Evolutionary conservation across 1,140 invertebrate genomes (phyloP).

Genomic region (Zaprionus vittiger): DNA sequence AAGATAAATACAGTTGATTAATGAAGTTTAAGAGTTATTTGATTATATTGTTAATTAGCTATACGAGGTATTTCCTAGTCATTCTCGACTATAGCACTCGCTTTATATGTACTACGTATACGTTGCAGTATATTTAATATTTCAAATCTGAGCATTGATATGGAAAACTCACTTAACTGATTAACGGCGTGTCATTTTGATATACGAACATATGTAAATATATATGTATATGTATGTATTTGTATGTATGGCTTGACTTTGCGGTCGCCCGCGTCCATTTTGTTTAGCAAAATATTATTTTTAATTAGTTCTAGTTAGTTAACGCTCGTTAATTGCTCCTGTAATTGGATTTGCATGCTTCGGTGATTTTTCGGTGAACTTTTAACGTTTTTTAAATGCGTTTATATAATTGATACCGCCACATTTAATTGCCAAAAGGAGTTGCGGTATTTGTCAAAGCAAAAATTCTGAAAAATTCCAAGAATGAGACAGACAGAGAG

Average conservation of each 20-base stretch:
- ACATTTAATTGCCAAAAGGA: conserved; percentile 54
- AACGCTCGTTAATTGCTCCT: conserved; percentile 78
- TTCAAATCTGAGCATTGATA: conserved; percentile 40
- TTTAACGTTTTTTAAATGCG: conserved; percentile 54
- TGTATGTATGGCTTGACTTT: conserved; percentile 14
- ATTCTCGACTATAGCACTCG: neutral
- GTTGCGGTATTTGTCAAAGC: conserved; percentile 51
- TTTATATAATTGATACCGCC: conserved; percentile 60
- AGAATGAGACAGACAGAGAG: conserved; percentile 5
- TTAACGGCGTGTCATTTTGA: conserved; percentile 23
- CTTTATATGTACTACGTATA: too few relatives aligned
- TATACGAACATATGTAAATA: neutral
- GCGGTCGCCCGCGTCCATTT: conserved; percentile 40
- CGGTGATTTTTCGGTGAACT: conserved; percentile 69
- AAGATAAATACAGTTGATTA: neutral
- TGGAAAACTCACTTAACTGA: conserved; percentile 28
- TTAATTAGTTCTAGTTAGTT: conserved; percentile 83
- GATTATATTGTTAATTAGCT: neutral
- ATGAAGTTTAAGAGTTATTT: neutral
- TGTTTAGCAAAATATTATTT: conserved; percentile 78
- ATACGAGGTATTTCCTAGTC: neutral
- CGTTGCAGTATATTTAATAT: conserved; percentile 4
- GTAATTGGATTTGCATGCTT: conserved; percentile 79
- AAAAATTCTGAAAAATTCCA: conserved; percentile 33
- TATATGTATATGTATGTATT: conserved; percentile 4